These are phyloP conservation scores for Fundulus diaphanus DNA, from an alignment of 2,797 vertebrate genomes.

Conservation along the genomic window DNA sequence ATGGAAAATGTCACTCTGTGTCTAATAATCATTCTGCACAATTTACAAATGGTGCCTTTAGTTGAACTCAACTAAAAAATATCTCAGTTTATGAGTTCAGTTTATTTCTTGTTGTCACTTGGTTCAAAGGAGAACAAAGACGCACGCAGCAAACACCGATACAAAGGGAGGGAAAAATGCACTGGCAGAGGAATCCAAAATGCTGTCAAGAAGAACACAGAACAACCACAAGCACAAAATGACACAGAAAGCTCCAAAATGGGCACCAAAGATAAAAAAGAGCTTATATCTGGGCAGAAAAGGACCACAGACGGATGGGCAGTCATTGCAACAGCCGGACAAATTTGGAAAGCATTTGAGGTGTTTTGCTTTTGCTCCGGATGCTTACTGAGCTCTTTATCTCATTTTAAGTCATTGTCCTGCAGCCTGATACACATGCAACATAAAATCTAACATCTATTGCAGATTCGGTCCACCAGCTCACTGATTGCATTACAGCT, in stretches of 20 bases:
- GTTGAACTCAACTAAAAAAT: not conserved
- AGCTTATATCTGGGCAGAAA: not conserved
- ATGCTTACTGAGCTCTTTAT: not conserved
- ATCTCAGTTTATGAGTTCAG: not conserved
- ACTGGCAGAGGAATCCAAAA: not conserved
- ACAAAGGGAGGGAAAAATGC: not conserved
- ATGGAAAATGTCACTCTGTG: not conserved
- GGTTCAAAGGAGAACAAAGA: constrained; percentile 1
- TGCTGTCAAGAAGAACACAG: not conserved
- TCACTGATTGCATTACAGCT: not conserved
- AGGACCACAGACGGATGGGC: not conserved
- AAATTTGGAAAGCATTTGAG: not conserved
- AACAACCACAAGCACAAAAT: not conserved
- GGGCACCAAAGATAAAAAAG: not conserved
- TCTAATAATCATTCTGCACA: not conserved
- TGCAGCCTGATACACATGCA: constrained; percentile 1
- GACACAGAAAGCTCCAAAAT: not conserved
- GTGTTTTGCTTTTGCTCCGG: not conserved
- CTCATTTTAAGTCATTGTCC: not conserved
- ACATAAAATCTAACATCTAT: constrained; percentile 4
- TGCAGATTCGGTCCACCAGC: constrained; percentile 15
- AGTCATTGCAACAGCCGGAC: not conserved
- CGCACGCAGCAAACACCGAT: not conserved
- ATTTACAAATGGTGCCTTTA: not conserved
- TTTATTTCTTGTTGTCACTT: not conserved